These are phyloP conservation scores for Miichthys miiuy DNA, from an alignment of 2,797 vertebrate genomes.

Conservation along the genomic window DNA sequence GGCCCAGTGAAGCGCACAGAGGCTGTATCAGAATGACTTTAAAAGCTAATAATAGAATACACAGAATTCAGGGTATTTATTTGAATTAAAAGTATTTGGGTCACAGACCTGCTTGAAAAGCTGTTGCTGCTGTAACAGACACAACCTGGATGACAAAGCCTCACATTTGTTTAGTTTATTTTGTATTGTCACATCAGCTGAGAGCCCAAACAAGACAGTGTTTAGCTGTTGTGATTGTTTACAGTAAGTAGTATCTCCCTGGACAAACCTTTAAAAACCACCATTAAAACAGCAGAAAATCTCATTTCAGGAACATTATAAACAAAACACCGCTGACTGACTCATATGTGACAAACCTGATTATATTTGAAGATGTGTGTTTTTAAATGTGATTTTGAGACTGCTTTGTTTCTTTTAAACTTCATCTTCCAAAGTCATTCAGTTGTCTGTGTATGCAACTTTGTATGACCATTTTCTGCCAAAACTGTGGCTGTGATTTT, in stretches of 20 bases:
- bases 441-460: not conserved
- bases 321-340: not conserved
- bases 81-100: not conserved
- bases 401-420: not conserved
- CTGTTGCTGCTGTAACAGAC: not conserved
- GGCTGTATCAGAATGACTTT: slow-evolving; percentile 37
- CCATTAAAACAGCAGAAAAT: not conserved
- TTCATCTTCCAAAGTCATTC: not conserved
- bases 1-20: slow-evolving; percentile 17
- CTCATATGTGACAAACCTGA: not conserved
- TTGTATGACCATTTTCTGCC: not conserved
- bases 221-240: not conserved
- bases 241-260: not conserved
- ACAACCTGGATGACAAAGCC: not conserved
- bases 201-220: not conserved
- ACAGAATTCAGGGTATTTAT: not conserved
- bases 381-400: not conserved
- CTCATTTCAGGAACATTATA: not conserved
- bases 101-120: not conserved
- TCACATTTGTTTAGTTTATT: not conserved
- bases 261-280: not conserved
- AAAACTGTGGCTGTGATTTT: slow-evolving; percentile 9
- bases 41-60: not conserved
- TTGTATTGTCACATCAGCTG: not conserved
- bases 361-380: not conserved